Percentiles rank a stretch among this genome's conserved stretches.
These are phyloP conservation scores for Drosophila funebris DNA, from an alignment of 1,140 invertebrate species.

Conservation along the genomic window DNA sequence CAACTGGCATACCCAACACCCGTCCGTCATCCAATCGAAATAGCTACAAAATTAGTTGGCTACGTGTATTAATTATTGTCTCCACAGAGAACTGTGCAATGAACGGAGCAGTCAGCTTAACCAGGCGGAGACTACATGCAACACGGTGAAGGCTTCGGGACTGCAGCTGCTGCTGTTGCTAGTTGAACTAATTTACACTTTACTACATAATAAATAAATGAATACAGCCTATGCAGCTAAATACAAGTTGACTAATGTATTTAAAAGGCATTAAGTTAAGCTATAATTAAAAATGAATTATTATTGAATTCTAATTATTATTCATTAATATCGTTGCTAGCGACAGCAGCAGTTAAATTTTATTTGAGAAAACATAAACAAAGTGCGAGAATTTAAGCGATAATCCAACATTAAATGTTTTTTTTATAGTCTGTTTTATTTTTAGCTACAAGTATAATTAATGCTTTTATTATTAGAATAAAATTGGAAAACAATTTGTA, in stretches of 20 bases:
- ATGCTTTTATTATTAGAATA: too few species aligned
- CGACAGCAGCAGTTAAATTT: too few species aligned
- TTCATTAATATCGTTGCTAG: too few species aligned
- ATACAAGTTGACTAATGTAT: too few species aligned
- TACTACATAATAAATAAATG: constrained; percentile 11
- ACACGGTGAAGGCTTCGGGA: constrained; percentile 57
- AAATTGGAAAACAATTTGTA: too few species aligned
- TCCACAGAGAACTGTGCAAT: constrained; percentile 27
- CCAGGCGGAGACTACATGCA: constrained; percentile 5
- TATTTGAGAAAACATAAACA: too few species aligned
- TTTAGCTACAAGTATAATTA: too few species aligned
- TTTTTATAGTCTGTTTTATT: too few species aligned
- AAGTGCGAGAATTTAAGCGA: too few species aligned
- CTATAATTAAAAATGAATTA: not conserved
- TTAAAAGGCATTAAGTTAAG: too few species aligned
- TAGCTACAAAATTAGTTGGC: constrained; percentile 56
- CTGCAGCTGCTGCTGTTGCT: constrained; percentile 35
- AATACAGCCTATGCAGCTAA: too few species aligned
- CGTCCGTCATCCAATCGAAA: constrained; percentile 28
- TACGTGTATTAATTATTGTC: constrained; percentile 60
- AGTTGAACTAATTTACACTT: constrained; percentile 52
- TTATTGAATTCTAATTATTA: not conserved
- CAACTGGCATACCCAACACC: not conserved
- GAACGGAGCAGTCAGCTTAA: not conserved
- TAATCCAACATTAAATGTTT: too few species aligned